These are phyloP conservation scores for Lichenostomus cassidix DNA, from an alignment of 2,113 vertebrate genomes.

Conservation along the genomic window DNA sequence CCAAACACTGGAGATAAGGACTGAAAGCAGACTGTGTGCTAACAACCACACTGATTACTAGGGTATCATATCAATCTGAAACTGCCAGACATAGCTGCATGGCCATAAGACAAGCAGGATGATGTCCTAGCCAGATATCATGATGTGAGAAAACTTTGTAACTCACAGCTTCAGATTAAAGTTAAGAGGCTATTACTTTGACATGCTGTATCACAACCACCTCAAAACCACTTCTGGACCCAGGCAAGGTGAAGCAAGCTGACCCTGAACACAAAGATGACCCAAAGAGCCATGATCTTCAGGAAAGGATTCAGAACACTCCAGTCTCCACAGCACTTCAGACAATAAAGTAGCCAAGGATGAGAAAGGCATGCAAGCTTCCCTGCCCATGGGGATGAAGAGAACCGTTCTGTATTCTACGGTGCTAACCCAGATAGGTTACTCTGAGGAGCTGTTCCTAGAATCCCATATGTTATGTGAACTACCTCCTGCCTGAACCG, in stretches of 20 bases:
- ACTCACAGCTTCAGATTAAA: background rate
- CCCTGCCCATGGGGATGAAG: background rate
- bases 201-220: background rate
- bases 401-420: background rate
- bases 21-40: background rate
- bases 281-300: accelerated
- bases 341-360: background rate
- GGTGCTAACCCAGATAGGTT: background rate
- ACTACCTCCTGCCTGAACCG: background rate
- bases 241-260: background rate
- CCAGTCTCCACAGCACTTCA: background rate
- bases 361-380: accelerated
- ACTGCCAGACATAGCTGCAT: background rate
- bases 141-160: background rate
- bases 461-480: accelerated
- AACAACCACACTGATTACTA: background rate
- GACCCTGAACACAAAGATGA: background rate
- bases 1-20: background rate
- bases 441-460: background rate
- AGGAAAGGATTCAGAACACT: background rate
- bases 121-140: accelerated
- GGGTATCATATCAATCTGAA: background rate
- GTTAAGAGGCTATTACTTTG: background rate
- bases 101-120: background rate
- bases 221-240: background rate